A percentile compares a stretch with the other conserved stretches of the same genome.
phyloP scores from a whole-genome alignment of 2,888 invertebrate species.

The Sturmia bella region DNA sequence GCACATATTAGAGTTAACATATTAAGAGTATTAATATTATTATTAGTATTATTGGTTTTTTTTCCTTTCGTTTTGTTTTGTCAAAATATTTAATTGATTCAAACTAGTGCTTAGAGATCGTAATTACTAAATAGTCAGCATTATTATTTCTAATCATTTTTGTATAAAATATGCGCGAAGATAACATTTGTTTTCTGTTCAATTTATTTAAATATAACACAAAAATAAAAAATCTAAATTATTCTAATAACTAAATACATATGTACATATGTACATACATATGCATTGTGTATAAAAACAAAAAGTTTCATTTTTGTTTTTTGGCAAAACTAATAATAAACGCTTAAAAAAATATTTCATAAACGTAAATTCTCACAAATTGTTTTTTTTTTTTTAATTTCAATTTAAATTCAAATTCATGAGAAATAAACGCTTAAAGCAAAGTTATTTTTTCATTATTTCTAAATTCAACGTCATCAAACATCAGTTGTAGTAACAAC shows the following conservation, averaged over 20 bases:
- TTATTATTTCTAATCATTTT: not conserved
- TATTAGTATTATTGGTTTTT: not conserved
- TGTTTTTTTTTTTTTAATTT: slow-evolving; percentile 45
- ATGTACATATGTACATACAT: not conserved
- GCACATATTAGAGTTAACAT: slow-evolving; percentile 55
- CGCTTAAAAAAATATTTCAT: slow-evolving; percentile 9
- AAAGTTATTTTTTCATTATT: slow-evolving; percentile 81
- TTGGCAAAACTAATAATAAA: slow-evolving; percentile 29
- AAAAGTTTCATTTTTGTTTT: not conserved
- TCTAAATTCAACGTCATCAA: slow-evolving; percentile 74
- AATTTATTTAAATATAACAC: not conserved
- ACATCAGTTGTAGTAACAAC: slow-evolving; percentile 3
- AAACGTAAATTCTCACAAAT: not conserved
- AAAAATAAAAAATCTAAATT: not conserved
- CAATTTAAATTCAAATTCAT: slow-evolving; percentile 67
- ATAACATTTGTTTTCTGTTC: slow-evolving; percentile 20
- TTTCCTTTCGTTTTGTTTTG: not conserved
- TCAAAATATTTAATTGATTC: slow-evolving; percentile 4
- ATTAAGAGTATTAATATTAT: slow-evolving; percentile 44
- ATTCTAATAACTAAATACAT: slow-evolving; percentile 29
- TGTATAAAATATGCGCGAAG: not conserved
- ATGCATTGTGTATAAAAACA: no score
- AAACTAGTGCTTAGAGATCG: slow-evolving; percentile 2
- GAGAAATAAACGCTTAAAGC: slow-evolving; percentile 75
- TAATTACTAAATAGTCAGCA: not conserved